Evolutionary conservation across 2,888 invertebrate species (phyloP).

Genomic region (Peribatodes rhomboidaria): DNA sequence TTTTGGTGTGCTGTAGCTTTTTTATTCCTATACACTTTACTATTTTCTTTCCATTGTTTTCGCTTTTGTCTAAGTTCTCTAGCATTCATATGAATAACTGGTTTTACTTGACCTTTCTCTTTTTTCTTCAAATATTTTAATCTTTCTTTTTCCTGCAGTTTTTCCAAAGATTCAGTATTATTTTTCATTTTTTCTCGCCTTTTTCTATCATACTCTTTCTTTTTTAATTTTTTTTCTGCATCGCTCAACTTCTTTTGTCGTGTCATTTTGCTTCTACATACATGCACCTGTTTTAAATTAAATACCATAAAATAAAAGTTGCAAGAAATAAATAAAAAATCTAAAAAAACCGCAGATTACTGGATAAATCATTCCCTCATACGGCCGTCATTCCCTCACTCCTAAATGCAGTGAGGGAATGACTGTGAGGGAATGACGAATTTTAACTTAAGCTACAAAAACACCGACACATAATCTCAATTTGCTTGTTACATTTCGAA

Average conservation of each 20-base stretch:
- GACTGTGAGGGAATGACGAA: too few species aligned
- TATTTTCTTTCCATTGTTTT: conserved; percentile 45
- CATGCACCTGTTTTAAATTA: conserved; percentile 12
- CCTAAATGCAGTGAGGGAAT: too few species aligned
- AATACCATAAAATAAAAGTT: conserved; percentile 24
- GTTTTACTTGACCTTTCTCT: conserved; percentile 42
- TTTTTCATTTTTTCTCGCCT: conserved; percentile 42
- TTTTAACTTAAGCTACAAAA: too few species aligned
- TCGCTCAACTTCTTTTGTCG: conserved; percentile 17
- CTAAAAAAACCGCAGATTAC: conserved; percentile 24
- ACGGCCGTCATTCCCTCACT: too few species aligned
- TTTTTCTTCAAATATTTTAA: conserved; percentile 44
- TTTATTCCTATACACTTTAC: conserved; percentile 40
- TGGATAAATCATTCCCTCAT: too few species aligned
- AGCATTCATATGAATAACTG: conserved; percentile 36
- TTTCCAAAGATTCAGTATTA: conserved; percentile 35
- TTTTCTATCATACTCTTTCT: conserved; percentile 46
- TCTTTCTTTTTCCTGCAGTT: conserved; percentile 42
- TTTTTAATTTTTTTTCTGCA: conserved; percentile 33
- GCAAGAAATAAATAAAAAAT: conserved; percentile 24
- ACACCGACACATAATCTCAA: too few species aligned
- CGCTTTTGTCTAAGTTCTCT: conserved; percentile 42
- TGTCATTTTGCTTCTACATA: conserved; percentile 15
- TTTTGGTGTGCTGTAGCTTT: conserved; percentile 38
- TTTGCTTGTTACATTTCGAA: too few species aligned